Evolutionary conservation across 2,888 invertebrate genomes (phyloP).

Genomic region (Trachelus iudaicus): DNA sequence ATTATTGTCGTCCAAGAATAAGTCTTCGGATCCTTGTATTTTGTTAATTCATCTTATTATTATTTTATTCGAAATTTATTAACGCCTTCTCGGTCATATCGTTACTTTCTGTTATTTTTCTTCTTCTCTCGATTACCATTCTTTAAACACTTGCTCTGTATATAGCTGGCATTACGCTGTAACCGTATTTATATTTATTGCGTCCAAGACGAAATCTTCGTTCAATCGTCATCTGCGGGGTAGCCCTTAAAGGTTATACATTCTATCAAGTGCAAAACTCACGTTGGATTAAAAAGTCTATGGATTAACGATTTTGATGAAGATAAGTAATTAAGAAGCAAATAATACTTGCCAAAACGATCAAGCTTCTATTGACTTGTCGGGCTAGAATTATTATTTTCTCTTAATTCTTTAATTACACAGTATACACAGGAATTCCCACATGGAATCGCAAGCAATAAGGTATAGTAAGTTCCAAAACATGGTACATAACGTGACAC

Average conservation of each 20-base stretch:
- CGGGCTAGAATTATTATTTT: conserved; percentile 16
- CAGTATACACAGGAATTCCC: conserved; percentile 22
- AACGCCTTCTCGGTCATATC: neutral
- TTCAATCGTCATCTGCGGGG: neutral
- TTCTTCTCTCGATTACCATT: neutral
- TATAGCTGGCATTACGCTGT: neutral
- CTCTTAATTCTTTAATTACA: conserved; percentile 2
- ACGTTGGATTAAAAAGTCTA: neutral
- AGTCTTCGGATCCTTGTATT: no score
- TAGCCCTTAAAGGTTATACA: neutral
- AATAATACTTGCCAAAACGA: no score
- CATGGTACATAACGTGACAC: neutral
- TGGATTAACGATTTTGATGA: neutral
- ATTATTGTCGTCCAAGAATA: no score
- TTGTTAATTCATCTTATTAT: neutral
- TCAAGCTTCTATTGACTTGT: conserved; percentile 8
- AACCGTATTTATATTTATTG: neutral
- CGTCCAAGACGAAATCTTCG: neutral
- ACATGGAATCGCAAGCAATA: conserved; percentile 36
- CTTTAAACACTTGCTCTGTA: neutral
- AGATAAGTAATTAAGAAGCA: neutral
- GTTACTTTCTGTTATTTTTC: neutral
- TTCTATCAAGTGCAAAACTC: neutral
- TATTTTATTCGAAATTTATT: neutral
- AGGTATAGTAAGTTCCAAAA: conserved; percentile 27